Conservation (phyloP, 2,113 vertebrate species). For the Micromys minutus region DNA sequence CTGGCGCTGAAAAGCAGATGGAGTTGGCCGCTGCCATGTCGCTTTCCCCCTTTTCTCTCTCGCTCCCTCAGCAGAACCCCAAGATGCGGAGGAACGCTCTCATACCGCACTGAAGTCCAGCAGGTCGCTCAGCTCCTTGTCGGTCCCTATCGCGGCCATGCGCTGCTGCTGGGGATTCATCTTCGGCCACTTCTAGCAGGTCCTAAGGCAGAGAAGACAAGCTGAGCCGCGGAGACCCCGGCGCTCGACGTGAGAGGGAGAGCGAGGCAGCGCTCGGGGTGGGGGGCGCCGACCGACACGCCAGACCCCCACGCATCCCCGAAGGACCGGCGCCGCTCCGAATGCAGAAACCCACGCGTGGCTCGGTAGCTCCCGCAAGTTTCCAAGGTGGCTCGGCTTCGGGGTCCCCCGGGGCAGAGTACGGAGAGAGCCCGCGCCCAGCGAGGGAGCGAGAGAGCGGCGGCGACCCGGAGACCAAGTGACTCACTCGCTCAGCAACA, state of each 20-base stretch:
- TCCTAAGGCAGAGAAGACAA: constrained; percentile 84
- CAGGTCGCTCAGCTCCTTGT: constrained; percentile 99
- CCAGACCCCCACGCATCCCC: neutral
- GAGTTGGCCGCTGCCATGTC: constrained; percentile 19
- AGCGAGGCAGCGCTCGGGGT: neutral
- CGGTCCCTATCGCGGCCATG: constrained; percentile 98
- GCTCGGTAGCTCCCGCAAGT: constrained; percentile 62
- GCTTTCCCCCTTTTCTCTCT: neutral
- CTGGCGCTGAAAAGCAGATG: constrained; percentile 43
- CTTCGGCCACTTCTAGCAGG: constrained; percentile 89
- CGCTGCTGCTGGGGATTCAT: constrained; percentile 99
- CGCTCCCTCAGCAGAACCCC: constrained; percentile 38
- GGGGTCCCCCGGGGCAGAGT: neutral
- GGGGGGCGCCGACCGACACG: neutral
- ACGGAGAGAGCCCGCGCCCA: neutral
- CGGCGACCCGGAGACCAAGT: constrained; percentile 60
- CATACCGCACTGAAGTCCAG: constrained; percentile 99
- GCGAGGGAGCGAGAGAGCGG: neutral
- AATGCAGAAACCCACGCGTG: constrained; percentile 50
- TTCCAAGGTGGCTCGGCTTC: neutral
- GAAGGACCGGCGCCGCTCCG: neutral
- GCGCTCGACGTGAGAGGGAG: neutral
- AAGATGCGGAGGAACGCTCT: constrained; percentile 57
- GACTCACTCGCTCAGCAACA: constrained; percentile 83
- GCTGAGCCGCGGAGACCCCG: constrained; percentile 17